Base-by-base conservation (phyloP, 2,113 vertebrate genomes). In the Macaca mulatta region DNA sequence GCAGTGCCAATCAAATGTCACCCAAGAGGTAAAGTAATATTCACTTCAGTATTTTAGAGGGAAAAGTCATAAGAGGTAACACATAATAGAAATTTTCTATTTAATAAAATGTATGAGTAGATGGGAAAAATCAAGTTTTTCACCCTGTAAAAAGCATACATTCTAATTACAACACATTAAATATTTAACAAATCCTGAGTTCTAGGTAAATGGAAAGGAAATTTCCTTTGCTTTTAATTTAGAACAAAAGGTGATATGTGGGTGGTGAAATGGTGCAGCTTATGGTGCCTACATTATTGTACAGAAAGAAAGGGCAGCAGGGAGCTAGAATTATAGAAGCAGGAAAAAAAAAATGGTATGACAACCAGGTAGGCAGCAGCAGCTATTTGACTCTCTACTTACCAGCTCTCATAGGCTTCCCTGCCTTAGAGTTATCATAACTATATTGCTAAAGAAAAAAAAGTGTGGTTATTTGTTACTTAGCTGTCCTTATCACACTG, bases 221-320 rank as follows among this genome's bases (percentile, higher is more conserved):
- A 48, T 98, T 98, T 96, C 96, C 82, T 96, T 97, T 98, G 70
- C 98, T 98, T 98, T 98, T 97, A 98, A 95, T 92, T 96, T 96
- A 97, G 96, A 98, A 98, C 78, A 97, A 97, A 97, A 96, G 97
- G 97, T 94, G 83, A 74, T 91, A 87, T 97, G 98, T 98, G 97
- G 98, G 98, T 96, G 97, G 98, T 38, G 97, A 96, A 97, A 97
- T 81, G 96, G 97, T 97, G 81, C 97, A 40, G 92, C 92, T 98
- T 95, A 97, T 14, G 92, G 96, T 98, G 96, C 95, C 95, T 85
- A 70, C 74, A 93, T 97, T 97, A 97, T 97, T 98, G 83, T 82
- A 97, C 93, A 98, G 97, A 87, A 97, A 98, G 95, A 87, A 98
- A 97, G 45, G 96, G 94, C 94, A 97, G 79, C 43, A 98, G 96